phyloP scores from a whole-genome alignment of 2,888 invertebrate genomes.

The Agrotis exclamationis region DNA sequence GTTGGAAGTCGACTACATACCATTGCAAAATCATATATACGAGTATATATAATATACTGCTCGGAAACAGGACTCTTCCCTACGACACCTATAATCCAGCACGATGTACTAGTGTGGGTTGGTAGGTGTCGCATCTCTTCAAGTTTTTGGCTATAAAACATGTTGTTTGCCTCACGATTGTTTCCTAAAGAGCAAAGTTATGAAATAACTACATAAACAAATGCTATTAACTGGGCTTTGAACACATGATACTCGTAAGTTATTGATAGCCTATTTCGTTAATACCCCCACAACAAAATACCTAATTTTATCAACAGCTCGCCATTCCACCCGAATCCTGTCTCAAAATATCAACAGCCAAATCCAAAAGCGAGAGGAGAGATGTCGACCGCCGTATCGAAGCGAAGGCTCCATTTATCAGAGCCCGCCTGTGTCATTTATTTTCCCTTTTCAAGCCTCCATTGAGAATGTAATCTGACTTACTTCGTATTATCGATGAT shows the following conservation, averaged over 20 bases:
- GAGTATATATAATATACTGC: too few relatives aligned
- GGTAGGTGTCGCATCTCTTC: too few relatives aligned
- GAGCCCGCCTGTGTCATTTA: constrained; percentile 58
- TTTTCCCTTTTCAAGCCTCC: constrained; percentile 61
- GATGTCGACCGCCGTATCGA: constrained; percentile 44
- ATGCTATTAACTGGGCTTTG: too few relatives aligned
- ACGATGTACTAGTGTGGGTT: too few relatives aligned
- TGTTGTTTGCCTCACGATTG: too few relatives aligned
- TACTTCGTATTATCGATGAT: constrained; percentile 61
- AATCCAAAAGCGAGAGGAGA: constrained; percentile 41
- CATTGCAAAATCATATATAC: too few relatives aligned
- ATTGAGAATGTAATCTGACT: constrained; percentile 65
- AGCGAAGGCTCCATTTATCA: constrained; percentile 61
- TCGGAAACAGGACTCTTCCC: too few relatives aligned
- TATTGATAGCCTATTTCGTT: neutral
- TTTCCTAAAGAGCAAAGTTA: too few relatives aligned
- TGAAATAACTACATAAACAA: too few relatives aligned
- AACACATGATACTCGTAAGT: too few relatives aligned
- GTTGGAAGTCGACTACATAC: neutral
- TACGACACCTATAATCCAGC: too few relatives aligned
- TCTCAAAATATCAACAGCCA: constrained; percentile 41
- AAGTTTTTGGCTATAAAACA: too few relatives aligned
- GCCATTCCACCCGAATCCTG: neutral
- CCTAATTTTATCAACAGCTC: constrained; percentile 16
- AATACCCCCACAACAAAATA: neutral